Conservation (phyloP, 2,113 vertebrate genomes). For the cattle (Bos taurus) region DNA sequence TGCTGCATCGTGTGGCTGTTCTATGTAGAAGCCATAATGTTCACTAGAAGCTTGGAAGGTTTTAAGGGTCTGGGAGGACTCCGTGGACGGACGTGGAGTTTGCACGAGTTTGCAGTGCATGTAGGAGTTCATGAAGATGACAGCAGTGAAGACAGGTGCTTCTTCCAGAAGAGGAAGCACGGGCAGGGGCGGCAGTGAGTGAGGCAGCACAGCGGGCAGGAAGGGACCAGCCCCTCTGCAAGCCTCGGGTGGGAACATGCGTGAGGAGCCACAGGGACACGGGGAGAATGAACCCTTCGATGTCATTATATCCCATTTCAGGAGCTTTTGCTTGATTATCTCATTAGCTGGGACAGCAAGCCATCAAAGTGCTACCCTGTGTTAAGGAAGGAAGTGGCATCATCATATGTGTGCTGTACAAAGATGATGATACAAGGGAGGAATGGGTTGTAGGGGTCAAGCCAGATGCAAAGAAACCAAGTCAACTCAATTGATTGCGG, state of each 20-base stretch:
- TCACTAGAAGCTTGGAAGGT: not conserved
- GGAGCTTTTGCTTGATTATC: not conserved
- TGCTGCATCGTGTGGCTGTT: not conserved
- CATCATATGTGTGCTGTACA: not conserved
- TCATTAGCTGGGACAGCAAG: not conserved
- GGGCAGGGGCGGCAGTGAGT: not conserved
- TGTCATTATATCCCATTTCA: not conserved
- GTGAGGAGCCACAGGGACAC: not conserved
- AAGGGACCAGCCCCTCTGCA: not conserved
- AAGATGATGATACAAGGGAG: not conserved
- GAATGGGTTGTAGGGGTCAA: not conserved
- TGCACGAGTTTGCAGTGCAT: not conserved
- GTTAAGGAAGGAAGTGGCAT: not conserved
- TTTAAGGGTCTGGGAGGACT: not conserved
- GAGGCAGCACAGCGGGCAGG: not conserved
- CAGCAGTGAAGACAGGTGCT: not conserved
- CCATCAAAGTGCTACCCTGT: not conserved
- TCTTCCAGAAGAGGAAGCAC: not conserved
- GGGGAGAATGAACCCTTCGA: not conserved
- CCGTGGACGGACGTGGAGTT: not conserved
- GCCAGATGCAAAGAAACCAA: not conserved
- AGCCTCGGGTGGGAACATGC: not conserved
- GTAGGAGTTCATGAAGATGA: not conserved
- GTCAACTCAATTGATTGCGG: not conserved
- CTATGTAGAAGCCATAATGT: not conserved